These are phyloP conservation scores for Bursaphelenchus okinawaensis DNA, from an alignment of 2,888 invertebrate species.

Conservation along the genomic window DNA sequence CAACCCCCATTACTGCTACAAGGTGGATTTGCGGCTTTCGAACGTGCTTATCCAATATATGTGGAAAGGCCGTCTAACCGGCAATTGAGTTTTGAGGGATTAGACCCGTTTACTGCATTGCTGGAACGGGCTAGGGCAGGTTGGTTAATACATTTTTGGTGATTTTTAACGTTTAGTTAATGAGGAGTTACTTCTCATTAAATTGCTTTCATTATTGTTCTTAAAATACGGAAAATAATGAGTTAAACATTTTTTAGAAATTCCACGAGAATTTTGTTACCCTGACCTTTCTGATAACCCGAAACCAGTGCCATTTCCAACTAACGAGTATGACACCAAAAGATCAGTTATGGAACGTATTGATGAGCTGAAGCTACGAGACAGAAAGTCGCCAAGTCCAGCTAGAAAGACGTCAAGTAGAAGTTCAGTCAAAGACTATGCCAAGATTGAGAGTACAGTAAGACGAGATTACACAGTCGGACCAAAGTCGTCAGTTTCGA, in stretches of 20 bases:
- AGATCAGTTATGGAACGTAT: neutral
- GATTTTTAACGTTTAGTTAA: too few species aligned
- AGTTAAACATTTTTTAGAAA: too few species aligned
- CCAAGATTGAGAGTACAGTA: too few species aligned
- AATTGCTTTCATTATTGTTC: too few species aligned
- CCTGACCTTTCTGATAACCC: neutral
- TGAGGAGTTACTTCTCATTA: too few species aligned
- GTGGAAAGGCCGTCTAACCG: neutral
- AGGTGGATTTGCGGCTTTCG: slow-evolving; percentile 47
- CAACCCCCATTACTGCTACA: slow-evolving; percentile 39
- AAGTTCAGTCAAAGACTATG: neutral
- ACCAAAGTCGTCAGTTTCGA: neutral
- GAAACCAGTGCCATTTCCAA: neutral
- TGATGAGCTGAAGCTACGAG: neutral
- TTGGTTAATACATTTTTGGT: too few species aligned
- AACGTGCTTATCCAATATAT: slow-evolving; percentile 17
- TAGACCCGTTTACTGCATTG: neutral
- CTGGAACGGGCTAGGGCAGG: neutral
- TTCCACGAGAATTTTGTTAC: neutral
- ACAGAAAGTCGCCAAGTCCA: neutral
- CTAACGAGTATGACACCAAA: neutral
- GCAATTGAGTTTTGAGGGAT: neutral
- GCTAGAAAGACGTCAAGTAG: neutral
- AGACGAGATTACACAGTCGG: too few species aligned
- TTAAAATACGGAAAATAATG: too few species aligned